phyloP scores from a whole-genome alignment of 2,113 vertebrate genomes.

The Guaruba guarouba region DNA sequence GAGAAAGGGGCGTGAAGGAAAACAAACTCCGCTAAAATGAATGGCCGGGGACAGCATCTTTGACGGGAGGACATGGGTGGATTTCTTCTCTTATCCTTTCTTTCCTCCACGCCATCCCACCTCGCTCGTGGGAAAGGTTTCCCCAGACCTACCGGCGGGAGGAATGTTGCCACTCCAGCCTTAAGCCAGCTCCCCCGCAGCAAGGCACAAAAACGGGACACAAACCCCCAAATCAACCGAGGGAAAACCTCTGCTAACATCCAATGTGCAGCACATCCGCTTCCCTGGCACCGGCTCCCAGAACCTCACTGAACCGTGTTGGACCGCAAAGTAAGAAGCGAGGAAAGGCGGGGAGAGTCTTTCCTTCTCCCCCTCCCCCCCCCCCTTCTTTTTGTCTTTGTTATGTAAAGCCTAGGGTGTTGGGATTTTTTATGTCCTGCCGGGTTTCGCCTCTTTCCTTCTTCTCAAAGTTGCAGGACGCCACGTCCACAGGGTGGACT shows the following conservation, averaged over 20 bases:
- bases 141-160: neutral
- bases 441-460: neutral
- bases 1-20: neutral
- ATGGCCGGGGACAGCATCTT: neutral
- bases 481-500: no score
- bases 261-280: neutral
- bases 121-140: neutral
- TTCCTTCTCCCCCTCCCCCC: no score
- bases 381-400: neutral
- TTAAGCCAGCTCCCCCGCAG: neutral
- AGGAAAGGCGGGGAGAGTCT: neutral
- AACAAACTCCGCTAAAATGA: neutral
- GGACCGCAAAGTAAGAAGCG: neutral
- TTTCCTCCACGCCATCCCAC: neutral
- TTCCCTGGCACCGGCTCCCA: neutral
- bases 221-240: neutral
- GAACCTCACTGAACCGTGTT: neutral
- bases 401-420: neutral
- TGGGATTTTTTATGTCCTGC: neutral
- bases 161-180: neutral
- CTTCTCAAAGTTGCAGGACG: neutral
- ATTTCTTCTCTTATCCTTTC: neutral
- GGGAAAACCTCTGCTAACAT: neutral
- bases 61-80: neutral
- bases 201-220: neutral